phyloP scores from a whole-genome alignment of 1,140 invertebrate genomes.

The Leptinotarsa undecemlineata region DNA sequence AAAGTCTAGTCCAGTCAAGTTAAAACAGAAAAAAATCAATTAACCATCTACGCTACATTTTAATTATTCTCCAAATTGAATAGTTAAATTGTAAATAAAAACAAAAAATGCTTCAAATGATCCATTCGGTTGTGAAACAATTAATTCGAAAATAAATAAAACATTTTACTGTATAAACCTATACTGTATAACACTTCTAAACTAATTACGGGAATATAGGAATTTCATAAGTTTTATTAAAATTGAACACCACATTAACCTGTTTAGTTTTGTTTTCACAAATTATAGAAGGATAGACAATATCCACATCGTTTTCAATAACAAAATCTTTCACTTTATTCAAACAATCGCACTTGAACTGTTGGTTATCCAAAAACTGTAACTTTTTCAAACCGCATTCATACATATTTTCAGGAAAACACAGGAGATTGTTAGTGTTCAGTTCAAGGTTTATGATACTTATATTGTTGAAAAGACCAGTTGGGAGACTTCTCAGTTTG shows the following conservation, averaged over 20 bases:
- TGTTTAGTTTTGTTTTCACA: slow-evolving; percentile 35
- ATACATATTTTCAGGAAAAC: slow-evolving; percentile 35
- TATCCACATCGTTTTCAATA: slow-evolving; percentile 24
- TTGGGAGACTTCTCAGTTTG: slow-evolving; percentile 29
- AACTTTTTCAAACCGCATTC: slow-evolving; percentile 25
- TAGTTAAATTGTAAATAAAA: not conserved
- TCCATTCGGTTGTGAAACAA: too few species aligned
- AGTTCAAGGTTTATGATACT: slow-evolving; percentile 33
- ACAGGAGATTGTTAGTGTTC: slow-evolving; percentile 34
- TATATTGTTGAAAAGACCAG: slow-evolving; percentile 33
- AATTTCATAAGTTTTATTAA: slow-evolving; percentile 37
- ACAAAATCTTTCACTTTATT: slow-evolving; percentile 32
- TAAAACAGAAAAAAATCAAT: too few species aligned
- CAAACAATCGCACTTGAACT: slow-evolving; percentile 36
- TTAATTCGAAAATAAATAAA: not conserved
- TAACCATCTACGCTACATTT: too few species aligned
- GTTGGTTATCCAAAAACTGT: slow-evolving; percentile 32
- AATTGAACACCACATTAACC: slow-evolving; percentile 38
- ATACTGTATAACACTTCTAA: not conserved
- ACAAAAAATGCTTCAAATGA: too few species aligned
- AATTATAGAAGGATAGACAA: slow-evolving; percentile 39
- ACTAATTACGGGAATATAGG: slow-evolving; percentile 21
- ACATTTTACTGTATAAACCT: not conserved
- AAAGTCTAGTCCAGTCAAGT: too few species aligned
- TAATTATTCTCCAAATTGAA: not conserved